phyloP scores from a whole-genome alignment of 2,888 invertebrate species.

The Rotaria sp. region DNA sequence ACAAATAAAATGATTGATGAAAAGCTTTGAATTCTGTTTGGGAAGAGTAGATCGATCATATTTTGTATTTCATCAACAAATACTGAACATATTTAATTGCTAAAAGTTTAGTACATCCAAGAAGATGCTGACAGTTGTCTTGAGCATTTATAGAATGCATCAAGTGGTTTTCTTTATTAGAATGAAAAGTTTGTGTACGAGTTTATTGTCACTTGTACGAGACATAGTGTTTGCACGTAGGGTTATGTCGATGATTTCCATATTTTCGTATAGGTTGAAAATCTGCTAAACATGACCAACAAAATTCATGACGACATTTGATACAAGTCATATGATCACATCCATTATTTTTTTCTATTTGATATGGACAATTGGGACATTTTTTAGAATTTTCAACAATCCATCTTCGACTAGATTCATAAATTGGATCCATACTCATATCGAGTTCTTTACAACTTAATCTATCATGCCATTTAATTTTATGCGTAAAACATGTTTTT shows the following conservation, averaged over 20 bases:
- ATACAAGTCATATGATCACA: neutral
- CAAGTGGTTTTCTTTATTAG: no score
- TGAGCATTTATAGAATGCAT: no score
- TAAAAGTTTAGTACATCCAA: no score
- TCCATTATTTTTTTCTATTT: neutral
- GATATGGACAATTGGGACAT: neutral
- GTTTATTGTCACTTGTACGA: neutral
- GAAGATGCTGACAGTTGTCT: no score
- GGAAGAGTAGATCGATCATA: no score
- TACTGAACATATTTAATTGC: no score
- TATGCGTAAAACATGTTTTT: neutral
- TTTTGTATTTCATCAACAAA: no score
- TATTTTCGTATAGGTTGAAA: neutral
- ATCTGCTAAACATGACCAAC: neutral
- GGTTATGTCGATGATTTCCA: neutral
- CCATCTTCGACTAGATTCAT: neutral
- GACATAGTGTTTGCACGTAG: neutral
- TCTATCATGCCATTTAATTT: neutral
- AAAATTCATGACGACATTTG: neutral
- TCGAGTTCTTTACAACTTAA: neutral
- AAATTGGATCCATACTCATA: neutral
- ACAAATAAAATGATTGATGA: no score
- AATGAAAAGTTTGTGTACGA: no score
- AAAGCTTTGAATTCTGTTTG: no score
- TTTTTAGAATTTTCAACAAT: neutral